Conservation (phyloP, 2,113 vertebrate genomes). For the Oreocharis arfaki region DNA sequence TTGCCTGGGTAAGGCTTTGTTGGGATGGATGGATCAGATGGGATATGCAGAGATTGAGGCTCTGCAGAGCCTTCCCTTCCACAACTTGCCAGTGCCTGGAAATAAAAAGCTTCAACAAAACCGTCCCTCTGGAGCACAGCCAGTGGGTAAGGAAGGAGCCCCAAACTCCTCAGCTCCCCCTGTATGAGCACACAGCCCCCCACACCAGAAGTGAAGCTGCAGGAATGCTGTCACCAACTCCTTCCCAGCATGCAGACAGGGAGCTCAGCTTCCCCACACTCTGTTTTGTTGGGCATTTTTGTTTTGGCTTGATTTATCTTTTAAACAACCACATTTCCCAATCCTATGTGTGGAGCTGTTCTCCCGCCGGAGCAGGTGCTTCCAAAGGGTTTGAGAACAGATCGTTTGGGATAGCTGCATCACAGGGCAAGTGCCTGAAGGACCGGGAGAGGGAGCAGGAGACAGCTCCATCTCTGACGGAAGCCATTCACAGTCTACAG, state of each 20-base stretch:
- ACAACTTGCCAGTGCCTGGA: neutral
- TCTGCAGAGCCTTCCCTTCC: neutral
- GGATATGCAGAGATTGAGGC: neutral
- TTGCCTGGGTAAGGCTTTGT: neutral
- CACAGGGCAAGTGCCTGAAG: neutral
- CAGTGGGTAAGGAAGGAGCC: neutral
- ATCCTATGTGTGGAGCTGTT: rapidly evolving
- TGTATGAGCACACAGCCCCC: neutral
- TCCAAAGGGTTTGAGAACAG: neutral
- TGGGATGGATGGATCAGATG: neutral
- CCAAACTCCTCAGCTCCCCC: neutral
- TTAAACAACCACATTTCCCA: neutral
- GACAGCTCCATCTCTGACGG: neutral
- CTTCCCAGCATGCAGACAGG: neutral
- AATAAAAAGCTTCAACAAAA: neutral
- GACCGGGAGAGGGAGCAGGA: conserved; percentile 11
- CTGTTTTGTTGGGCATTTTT: neutral
- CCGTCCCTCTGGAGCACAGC: neutral
- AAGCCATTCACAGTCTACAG: neutral
- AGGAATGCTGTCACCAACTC: neutral
- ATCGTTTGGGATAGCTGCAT: neutral
- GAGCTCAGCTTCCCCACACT: neutral
- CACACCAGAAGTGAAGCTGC: neutral
- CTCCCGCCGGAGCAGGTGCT: neutral
- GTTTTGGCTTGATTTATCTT: neutral